Percentiles rank a stretch among this genome's conserved stretches.
Evolutionary conservation across 2,888 invertebrate genomes (phyloP).

Genomic region (Brachylomia viminalis): DNA sequence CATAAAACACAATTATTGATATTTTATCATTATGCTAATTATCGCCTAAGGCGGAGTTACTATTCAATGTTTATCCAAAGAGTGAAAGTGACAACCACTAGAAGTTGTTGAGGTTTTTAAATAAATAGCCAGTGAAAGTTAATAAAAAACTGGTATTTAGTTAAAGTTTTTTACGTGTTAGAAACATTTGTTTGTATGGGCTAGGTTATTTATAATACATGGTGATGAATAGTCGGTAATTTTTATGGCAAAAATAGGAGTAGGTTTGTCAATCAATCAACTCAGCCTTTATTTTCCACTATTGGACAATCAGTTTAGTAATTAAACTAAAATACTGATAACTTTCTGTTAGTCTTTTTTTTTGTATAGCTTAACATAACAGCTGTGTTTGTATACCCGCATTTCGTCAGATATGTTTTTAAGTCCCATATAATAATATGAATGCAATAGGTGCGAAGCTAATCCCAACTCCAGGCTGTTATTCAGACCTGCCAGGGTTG

Average conservation of each 20-base stretch:
- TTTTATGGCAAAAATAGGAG: background rate
- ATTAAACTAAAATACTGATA: background rate
- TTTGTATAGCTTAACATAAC: too few relatives aligned
- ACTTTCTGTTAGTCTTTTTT: background rate
- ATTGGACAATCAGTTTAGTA: background rate
- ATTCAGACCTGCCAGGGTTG: too few relatives aligned
- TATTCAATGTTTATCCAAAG: slow-evolving; percentile 44
- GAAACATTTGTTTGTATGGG: slow-evolving; percentile 13
- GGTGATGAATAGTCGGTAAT: slow-evolving; percentile 1
- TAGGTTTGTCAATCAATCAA: background rate
- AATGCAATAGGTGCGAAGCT: too few relatives aligned
- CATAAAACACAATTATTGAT: slow-evolving; percentile 25
- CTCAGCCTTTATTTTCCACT: background rate
- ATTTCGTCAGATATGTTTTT: background rate
- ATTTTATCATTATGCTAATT: slow-evolving; percentile 58
- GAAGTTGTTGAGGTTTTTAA: slow-evolving; percentile 38
- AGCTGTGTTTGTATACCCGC: background rate
- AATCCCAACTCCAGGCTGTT: background rate
- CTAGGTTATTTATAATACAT: background rate
- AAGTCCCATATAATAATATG: background rate
- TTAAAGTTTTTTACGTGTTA: slow-evolving; percentile 9
- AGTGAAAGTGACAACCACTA: slow-evolving; percentile 60
- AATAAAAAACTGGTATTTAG: slow-evolving; percentile 42
- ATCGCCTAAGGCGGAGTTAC: slow-evolving; percentile 5
- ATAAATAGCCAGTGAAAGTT: slow-evolving; percentile 54